Conservation (phyloP, 1,140 invertebrate genomes). For the Drosophila grimshawi region DNA sequence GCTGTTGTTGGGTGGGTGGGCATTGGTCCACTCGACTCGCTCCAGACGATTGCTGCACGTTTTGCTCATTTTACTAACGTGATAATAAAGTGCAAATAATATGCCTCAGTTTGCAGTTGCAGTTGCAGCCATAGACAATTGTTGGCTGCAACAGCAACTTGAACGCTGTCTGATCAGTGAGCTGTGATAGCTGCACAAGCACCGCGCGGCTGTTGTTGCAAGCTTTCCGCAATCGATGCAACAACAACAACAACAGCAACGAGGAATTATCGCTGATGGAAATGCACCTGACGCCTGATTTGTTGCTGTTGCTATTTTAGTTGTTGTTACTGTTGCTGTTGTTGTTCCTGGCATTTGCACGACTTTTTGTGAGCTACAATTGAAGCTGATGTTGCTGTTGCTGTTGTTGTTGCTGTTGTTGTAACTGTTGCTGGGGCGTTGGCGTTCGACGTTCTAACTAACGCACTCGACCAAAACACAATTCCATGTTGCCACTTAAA, state of each 20-base stretch:
- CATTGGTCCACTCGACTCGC: slow-evolving; percentile 24
- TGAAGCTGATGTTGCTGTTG: neutral
- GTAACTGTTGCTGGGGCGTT: slow-evolving; percentile 45
- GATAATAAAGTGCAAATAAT: slow-evolving; percentile 85
- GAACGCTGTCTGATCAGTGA: slow-evolving; percentile 35
- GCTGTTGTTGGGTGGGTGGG: slow-evolving; percentile 44
- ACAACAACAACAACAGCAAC: slow-evolving; percentile 49
- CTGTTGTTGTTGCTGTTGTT: neutral
- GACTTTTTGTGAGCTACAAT: slow-evolving; percentile 55
- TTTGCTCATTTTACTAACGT: slow-evolving; percentile 84
- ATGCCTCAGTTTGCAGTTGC: slow-evolving; percentile 66
- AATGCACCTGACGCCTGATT: slow-evolving; percentile 84
- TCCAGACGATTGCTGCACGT: slow-evolving; percentile 65
- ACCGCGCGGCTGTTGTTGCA: slow-evolving; percentile 49
- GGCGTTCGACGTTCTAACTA: slow-evolving; percentile 50
- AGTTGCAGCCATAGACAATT: slow-evolving; percentile 64
- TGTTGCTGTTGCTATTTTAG: slow-evolving; percentile 54
- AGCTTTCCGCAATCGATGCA: slow-evolving; percentile 78
- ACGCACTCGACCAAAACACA: slow-evolving; percentile 28
- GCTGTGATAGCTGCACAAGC: slow-evolving; percentile 51
- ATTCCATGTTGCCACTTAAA: neutral
- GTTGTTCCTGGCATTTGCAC: slow-evolving; percentile 65
- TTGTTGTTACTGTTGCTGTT: slow-evolving; percentile 15
- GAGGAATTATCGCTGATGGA: slow-evolving; percentile 83
- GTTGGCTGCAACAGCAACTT: slow-evolving; percentile 42